Conservation (phyloP, 2,888 invertebrate genomes). For the Aethes cnicana region DNA sequence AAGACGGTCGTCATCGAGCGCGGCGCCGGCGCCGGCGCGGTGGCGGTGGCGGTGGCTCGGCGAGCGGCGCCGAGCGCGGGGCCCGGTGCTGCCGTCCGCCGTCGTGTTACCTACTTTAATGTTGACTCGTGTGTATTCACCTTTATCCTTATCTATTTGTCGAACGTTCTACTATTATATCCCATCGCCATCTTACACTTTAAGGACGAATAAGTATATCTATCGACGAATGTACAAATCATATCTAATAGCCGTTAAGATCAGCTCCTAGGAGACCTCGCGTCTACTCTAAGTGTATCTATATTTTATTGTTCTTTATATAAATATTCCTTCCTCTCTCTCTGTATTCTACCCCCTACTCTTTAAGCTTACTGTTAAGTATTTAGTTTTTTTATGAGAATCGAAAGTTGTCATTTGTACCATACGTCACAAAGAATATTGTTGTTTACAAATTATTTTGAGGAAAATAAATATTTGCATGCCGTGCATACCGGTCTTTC, state of each 20-base stretch:
- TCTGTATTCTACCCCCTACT: slow-evolving; percentile 27
- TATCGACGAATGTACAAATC: slow-evolving; percentile 32
- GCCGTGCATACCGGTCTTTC: slow-evolving; percentile 66
- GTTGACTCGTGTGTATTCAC: slow-evolving; percentile 51
- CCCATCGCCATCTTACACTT: slow-evolving; percentile 28
- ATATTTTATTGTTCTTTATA: slow-evolving; percentile 29
- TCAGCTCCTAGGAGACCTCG: slow-evolving; percentile 15
- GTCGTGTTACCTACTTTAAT: slow-evolving; percentile 41
- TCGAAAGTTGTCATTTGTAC: slow-evolving; percentile 78
- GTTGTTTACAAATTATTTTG: slow-evolving; percentile 80
- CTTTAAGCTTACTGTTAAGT: slow-evolving; percentile 55
- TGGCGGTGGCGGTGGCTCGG: slow-evolving; percentile 34
- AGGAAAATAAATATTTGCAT: slow-evolving; percentile 77
- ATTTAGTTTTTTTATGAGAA: slow-evolving; percentile 77
- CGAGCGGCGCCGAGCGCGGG: slow-evolving; percentile 34
- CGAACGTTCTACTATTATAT: slow-evolving; percentile 33
- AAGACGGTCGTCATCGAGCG: too few relatives aligned
- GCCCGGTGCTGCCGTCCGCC: slow-evolving; percentile 32
- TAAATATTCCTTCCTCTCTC: slow-evolving; percentile 36
- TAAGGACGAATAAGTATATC: slow-evolving; percentile 25
- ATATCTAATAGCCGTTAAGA: slow-evolving; percentile 27
- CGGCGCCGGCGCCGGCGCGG: slow-evolving; percentile 13
- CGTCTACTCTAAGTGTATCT: slow-evolving; percentile 24
- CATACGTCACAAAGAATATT: slow-evolving; percentile 68
- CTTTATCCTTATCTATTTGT: slow-evolving; percentile 39